Conservation (phyloP, 1,140 invertebrate species). For the Philaenus spumarius region DNA sequence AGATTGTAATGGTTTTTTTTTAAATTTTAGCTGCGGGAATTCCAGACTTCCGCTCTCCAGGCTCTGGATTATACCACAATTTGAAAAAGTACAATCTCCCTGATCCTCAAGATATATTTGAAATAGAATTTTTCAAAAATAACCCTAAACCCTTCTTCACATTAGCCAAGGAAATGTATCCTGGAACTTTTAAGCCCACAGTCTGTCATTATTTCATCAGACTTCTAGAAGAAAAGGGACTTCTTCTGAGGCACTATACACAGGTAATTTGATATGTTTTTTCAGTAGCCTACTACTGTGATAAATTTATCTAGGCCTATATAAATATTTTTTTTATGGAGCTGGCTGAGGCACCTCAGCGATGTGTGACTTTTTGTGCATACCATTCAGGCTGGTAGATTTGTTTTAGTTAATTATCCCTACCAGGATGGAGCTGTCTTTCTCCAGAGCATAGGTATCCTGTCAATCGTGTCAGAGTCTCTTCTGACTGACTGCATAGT, state of each 20-base stretch:
- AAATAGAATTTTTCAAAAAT: constrained; percentile 71
- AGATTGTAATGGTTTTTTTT: too few species aligned
- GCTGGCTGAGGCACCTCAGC: too few species aligned
- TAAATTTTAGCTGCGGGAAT: constrained; percentile 78
- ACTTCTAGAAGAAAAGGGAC: constrained; percentile 69
- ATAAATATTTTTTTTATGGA: too few species aligned
- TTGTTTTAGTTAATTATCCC: too few species aligned
- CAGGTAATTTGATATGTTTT: constrained; percentile 37
- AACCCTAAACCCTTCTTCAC: constrained; percentile 84
- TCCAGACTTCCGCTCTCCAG: constrained; percentile 88
- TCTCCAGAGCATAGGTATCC: too few species aligned
- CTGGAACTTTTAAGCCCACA: constrained; percentile 75
- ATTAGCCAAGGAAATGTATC: constrained; percentile 79
- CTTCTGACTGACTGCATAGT: too few species aligned
- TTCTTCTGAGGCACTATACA: constrained; percentile 77
- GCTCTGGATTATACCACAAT: constrained; percentile 88
- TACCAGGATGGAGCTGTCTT: too few species aligned
- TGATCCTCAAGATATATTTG: constrained; percentile 93
- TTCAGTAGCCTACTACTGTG: too few species aligned
- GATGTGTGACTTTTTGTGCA: too few species aligned
- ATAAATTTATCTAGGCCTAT: too few species aligned
- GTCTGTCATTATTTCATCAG: constrained; percentile 77
- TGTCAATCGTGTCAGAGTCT: too few species aligned
- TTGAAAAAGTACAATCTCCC: constrained; percentile 87
- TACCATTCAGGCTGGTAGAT: too few species aligned